These are phyloP conservation scores for Orientallactaga bullata DNA, from an alignment of 2,113 vertebrate genomes.

Conservation along the genomic window DNA sequence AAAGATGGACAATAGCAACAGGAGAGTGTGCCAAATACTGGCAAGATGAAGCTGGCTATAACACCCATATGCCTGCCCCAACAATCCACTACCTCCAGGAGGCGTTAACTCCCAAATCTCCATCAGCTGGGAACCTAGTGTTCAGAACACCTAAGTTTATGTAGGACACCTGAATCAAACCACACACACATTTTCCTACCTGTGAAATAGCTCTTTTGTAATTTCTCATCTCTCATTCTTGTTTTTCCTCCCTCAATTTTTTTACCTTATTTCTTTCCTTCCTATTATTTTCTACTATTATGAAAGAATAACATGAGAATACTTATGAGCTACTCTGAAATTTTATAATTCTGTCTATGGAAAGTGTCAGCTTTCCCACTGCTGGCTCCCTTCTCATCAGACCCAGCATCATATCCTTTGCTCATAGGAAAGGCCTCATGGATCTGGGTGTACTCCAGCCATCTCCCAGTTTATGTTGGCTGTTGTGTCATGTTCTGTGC, in stretches of 20 bases:
- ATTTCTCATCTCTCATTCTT: neutral
- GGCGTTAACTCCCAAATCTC: too few relatives aligned
- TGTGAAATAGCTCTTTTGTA: neutral
- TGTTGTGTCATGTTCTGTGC: neutral
- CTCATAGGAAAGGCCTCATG: fast-evolving
- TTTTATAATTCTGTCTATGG: neutral
- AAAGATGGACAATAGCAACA: too few relatives aligned
- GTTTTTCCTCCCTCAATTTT: neutral
- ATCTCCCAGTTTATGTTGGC: neutral
- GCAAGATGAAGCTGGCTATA: too few relatives aligned
- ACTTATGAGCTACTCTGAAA: neutral
- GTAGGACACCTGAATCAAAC: too few relatives aligned
- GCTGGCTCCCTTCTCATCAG: neutral
- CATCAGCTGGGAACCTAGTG: too few relatives aligned
- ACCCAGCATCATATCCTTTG: too few relatives aligned
- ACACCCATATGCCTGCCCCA: too few relatives aligned
- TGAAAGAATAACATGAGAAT: neutral
- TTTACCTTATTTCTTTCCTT: neutral
- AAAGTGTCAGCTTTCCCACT: fast-evolving
- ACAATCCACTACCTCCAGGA: too few relatives aligned
- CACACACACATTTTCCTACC: neutral
- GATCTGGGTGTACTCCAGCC: neutral
- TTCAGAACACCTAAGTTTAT: too few relatives aligned
- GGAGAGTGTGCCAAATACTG: too few relatives aligned
- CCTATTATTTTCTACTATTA: neutral